Conservation (phyloP, 2,797 vertebrate genomes). For the Typhlichthys eigenmanni region DNA sequence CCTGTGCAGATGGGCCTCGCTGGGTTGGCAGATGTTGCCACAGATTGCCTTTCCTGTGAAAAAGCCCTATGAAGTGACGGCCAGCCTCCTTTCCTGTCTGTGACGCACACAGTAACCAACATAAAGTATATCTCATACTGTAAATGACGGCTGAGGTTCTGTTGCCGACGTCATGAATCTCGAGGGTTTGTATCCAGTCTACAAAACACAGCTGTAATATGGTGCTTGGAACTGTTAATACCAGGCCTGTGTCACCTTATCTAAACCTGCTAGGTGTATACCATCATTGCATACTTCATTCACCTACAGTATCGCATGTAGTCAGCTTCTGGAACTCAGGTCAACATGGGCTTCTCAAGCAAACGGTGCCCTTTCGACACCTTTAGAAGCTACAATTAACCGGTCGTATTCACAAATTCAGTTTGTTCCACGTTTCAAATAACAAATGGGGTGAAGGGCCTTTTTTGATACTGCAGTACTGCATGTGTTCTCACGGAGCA, state of each 20-base stretch:
- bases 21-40: conserved; percentile 27
- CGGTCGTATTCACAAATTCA: neutral
- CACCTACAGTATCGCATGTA: no score
- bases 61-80: conserved; percentile 8
- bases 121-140: conserved; percentile 2
- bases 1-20: conserved; percentile 40
- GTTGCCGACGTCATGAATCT: neutral
- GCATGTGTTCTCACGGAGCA: conserved; percentile 26
- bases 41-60: conserved; percentile 6
- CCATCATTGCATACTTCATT: no score
- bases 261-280: no score
- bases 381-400: neutral
- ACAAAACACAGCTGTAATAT: neutral
- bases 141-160: conserved; percentile 1
- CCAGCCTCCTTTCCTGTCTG: conserved; percentile 27
- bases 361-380: conserved; percentile 3
- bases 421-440: conserved; percentile 5
- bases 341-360: neutral
- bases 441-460: conserved; percentile 25
- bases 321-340: no score
- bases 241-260: neutral
- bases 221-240: neutral
- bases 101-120: conserved; percentile 28
- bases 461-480: conserved; percentile 9
- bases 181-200: neutral